Evolutionary conservation across 2,888 invertebrate species (phyloP), one percentile per base, ranked within the genome.

Genomic region (Melinaea marsaeus): DNA sequence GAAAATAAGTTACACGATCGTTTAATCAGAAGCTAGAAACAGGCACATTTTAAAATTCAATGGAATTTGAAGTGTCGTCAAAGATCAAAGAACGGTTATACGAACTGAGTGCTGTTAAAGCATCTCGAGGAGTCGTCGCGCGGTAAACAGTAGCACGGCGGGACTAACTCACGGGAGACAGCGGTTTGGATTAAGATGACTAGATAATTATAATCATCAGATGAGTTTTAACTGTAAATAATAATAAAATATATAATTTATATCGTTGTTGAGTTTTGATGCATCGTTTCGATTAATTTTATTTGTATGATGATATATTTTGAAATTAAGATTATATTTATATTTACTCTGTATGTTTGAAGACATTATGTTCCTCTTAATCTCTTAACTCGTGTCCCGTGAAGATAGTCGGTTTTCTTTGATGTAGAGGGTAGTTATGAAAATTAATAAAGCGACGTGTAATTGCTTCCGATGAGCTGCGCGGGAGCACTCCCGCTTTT

Each of bases 361-460:
- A 42, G 9, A 22, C 1, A 22, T 22, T 42, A 42, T 9, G 7
- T 22, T 51, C 1, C 5, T 22, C 42, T 34, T 55, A 37, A 55
- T 66, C 74, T 69, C 57, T 46, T 76, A 35, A 72, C 79, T 83
- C 83, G 66, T 4, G 57, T 66, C 73, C 13, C 6, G 77, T 74
- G 78, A 74, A 72, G 80, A 79, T 78, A 75, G 71, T 74, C 89
- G 87, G 88, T 79, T 70, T 76, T 77, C 84, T 90, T 89, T 90
- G 88, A 90, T 83, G 85, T 88, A 80, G 75, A 80, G 86, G 88
- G 88, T 88, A 88, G 89, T 90, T 90, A 90, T 86, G 88, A 79
- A 89, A 89, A 89, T 90, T 90, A 89, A 90, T 90, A 90, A 89
- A 89, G 83, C 81, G 83, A 82, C 84, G 75, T 85, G 86, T 90